Evolutionary conservation across 2,888 invertebrate species (phyloP), one percentile per base, ranked within the genome.

Genomic region (Gortyna flavago): DNA sequence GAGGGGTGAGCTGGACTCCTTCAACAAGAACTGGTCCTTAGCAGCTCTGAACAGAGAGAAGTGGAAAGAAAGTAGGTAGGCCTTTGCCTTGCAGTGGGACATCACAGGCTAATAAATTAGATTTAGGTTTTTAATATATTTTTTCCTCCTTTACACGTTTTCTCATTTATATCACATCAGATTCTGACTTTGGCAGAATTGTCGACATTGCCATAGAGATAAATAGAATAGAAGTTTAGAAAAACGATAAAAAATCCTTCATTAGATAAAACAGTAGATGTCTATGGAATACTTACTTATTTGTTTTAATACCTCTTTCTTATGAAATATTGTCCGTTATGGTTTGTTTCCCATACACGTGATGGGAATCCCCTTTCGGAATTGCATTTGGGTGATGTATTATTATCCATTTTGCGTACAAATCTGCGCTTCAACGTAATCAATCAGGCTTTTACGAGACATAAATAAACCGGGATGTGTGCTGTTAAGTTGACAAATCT

Each of bases 341-440:
- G 65, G 44, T 57, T 70, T 62, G 54, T 70, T 69, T 72, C 51
- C 82, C 51, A 83, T 72, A 71, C 74, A 68, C 76, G 72, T 70
- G 41, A 85, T 81, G 81, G 71, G 78, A 82, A 83, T 79, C 84
- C 84, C 82, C 85, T 88, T 90, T 89, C 77, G 84, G 88, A 83
- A 86, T 84, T 84, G 88, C 88, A 90, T 90, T 89, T 88, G 88
- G 88, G 88, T 91, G 91, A 90, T 91, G 89, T 91, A 92, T 91
- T 88, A 88, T 88, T 87, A 88, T 88, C 86, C 89, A 86, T 88
- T 90, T 87, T 85, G 86, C 85, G 88, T 84, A 89, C 89, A 90
- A 91, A 91, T 90, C 90, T 89, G 86, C 85, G 85, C 87, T 87
- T 84, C 89, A 84, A 89, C 83, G 90, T 90, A 90, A 92, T 92